Evolutionary conservation across 1,140 invertebrate species (phyloP), one percentile per base, ranked within the genome.

Genomic region (Ostrea denselamellosa): DNA sequence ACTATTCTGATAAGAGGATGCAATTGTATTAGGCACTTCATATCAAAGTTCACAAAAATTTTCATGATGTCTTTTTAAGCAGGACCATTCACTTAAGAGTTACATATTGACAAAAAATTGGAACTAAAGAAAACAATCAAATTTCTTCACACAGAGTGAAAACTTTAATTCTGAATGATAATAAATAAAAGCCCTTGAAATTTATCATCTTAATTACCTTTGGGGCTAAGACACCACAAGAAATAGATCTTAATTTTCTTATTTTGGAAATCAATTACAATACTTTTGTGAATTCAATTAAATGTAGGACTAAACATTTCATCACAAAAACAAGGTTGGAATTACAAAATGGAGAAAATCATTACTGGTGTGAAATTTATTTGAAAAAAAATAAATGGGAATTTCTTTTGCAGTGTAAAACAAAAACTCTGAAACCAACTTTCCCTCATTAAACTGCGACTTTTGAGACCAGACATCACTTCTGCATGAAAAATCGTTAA

Each of bases 251-350:
- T 19, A 62, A 3, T 17, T 19, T 62, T 19, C n/a, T 62, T 62
- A 62, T 62, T 62, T 62, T 19, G 56, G 14, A 58, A 62, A 62
- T 62, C 56, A 62, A 62, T 62, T 62, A 62, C 56, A 62, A n/a
- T 44, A 62, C 19, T 62, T 62, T 62, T 62, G n/a, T 62, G 17
- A 17, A 62, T 19, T 7, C 56, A 62, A 62, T n/a, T 62, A 62
- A n/a, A 62, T 19, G 56, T 62, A 14, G 56, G 56, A 62, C n/a
- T 62, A 17, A n/a, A 62, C 56, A 9, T 17, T 19, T 62, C 56
- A 62, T 5, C 14, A 62, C 7, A n/a, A n/a, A 14, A 17, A 62
- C 17, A 17, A 7, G 17, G 17, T n/a, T 62, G n/a, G 56, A 62
- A n/a, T 19, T 19, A 62, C 56, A 62, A 62, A 56, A 62, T n/a